These are phyloP conservation scores for Palythoa grandis DNA, from an alignment of 92 coral and sea anemone species.

Conservation along the genomic window DNA sequence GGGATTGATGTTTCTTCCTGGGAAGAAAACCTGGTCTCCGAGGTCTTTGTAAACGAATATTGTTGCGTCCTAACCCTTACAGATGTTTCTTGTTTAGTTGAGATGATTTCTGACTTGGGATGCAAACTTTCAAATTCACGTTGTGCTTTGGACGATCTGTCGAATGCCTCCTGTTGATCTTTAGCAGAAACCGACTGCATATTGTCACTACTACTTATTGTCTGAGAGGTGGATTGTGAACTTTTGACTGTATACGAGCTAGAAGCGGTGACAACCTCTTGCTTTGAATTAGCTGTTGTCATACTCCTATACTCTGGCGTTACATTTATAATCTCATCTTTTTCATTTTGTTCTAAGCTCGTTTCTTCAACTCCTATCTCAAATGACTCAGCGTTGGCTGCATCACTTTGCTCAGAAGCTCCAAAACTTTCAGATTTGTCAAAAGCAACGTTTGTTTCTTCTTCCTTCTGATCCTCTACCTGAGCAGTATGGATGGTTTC, in stretches of 20 bases:
- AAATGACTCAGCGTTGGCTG: not conserved
- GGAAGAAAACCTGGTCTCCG: not conserved
- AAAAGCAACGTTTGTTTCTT: not conserved
- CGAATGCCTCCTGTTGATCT: conserved; percentile 1
- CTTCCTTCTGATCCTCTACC: conserved; percentile 12
- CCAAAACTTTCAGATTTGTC: not conserved
- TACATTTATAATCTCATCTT: not conserved
- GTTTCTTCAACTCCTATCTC: not conserved
- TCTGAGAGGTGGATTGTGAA: conserved; percentile 13
- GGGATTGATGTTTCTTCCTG: conserved; percentile 11
- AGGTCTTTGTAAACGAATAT: not conserved
- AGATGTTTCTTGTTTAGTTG: conserved; percentile 29
- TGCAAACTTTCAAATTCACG: not conserved
- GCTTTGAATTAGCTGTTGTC: not conserved
- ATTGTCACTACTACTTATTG: not conserved
- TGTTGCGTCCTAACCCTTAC: conserved; percentile 16
- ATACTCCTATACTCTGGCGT: not conserved
- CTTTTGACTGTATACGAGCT: conserved; percentile 13
- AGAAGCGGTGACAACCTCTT: not conserved
- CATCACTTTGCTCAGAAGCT: not conserved
- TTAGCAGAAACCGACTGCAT: not conserved
- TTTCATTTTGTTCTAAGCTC: not conserved
- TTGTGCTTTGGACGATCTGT: not conserved
- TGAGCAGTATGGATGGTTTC: not conserved
- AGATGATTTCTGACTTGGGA: not conserved